These are phyloP conservation scores for Corbicula japonica DNA, from an alignment of 2,888 invertebrate genomes.

Conservation along the genomic window DNA sequence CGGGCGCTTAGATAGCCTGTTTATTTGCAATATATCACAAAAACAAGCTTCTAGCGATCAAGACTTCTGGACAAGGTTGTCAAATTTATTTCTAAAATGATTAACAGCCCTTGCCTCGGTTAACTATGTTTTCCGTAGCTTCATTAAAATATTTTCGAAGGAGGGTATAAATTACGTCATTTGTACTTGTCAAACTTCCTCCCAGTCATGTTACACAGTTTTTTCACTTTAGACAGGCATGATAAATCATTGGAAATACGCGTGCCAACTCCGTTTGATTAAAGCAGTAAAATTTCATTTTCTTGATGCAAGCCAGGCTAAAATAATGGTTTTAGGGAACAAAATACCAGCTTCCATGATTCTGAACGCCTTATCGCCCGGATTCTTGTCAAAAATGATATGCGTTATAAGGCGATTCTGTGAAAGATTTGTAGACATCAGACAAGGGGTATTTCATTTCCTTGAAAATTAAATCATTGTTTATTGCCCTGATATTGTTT, in stretches of 20 bases:
- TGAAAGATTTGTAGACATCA: conserved; percentile 33
- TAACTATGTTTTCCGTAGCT: conserved; percentile 60
- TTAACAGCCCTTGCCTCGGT: conserved; percentile 59
- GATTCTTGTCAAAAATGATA: conserved; percentile 66
- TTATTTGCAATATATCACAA: conserved; percentile 70
- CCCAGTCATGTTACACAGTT: conserved; percentile 56
- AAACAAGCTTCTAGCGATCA: conserved; percentile 65
- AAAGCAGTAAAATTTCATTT: conserved; percentile 73
- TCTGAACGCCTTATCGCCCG: conserved; percentile 63
- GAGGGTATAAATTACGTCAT: conserved; percentile 71
- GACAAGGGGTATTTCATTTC: conserved; percentile 44
- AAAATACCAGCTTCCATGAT: conserved; percentile 63
- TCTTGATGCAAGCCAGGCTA: conserved; percentile 69
- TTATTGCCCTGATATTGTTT: conserved; percentile 24
- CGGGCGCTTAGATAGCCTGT: conserved; percentile 69
- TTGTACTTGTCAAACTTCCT: conserved; percentile 65
- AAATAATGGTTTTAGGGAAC: conserved; percentile 70
- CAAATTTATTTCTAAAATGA: conserved; percentile 67
- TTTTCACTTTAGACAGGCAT: conserved; percentile 54
- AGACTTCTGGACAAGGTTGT: conserved; percentile 67
- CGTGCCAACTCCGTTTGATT: conserved; percentile 71
- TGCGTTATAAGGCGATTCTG: conserved; percentile 49
- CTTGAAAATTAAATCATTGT: conserved; percentile 44
- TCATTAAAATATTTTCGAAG: conserved; percentile 71
- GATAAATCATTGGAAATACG: conserved; percentile 65